These are phyloP conservation scores for Zaprionus camerounensis DNA, from an alignment of 1,140 invertebrate species.

Conservation along the genomic window DNA sequence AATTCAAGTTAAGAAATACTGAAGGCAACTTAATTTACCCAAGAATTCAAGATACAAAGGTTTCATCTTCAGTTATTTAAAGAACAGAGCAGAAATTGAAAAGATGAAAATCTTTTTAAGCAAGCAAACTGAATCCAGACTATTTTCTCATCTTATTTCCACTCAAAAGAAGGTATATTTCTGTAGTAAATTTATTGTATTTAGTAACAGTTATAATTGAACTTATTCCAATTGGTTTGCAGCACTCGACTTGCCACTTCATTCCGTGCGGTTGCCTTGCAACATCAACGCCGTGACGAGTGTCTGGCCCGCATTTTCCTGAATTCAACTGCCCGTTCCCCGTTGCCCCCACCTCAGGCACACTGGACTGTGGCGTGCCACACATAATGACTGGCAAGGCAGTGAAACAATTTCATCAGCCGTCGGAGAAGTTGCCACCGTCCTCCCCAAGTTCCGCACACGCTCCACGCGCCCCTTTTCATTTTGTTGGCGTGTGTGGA, in stretches of 20 bases:
- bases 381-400: conserved; percentile 50
- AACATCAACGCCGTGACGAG: conserved; percentile 13
- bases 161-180: background rate
- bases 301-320: conserved; percentile 38
- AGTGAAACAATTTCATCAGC: conserved; percentile 63
- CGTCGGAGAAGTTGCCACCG: background rate
- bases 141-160: background rate
- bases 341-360: conserved; percentile 13
- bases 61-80: too few relatives aligned
- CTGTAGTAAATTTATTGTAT: too few relatives aligned
- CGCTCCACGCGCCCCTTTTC: conserved; percentile 5
- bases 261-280: conserved; percentile 24
- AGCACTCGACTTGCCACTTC: background rate
- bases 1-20: too few relatives aligned
- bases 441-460: conserved; percentile 10
- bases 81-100: too few relatives aligned
- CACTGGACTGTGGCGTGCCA: conserved; percentile 35
- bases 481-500: conserved; percentile 59
- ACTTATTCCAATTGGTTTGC: background rate
- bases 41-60: too few relatives aligned
- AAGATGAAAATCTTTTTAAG: too few relatives aligned
- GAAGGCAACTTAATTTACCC: too few relatives aligned
- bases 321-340: conserved; percentile 16
- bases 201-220: background rate
- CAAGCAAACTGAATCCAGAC: background rate